A percentile compares a stretch with the other conserved stretches of the same genome.
These are phyloP conservation scores for Chaenodraco wilsoni DNA, from an alignment of 2,797 vertebrate species.

Conservation along the genomic window DNA sequence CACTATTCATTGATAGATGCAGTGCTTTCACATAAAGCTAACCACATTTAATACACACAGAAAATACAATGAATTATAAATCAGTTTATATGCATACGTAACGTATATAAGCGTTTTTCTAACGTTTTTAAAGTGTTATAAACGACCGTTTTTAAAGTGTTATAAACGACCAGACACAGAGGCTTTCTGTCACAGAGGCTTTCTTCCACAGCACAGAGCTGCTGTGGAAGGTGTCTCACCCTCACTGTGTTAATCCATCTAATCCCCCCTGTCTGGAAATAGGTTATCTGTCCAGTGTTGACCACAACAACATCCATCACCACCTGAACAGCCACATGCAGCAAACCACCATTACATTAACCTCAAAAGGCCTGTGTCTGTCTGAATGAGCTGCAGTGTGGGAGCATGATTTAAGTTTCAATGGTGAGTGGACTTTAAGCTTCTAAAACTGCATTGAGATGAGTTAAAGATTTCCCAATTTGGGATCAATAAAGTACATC, in stretches of 20 bases:
- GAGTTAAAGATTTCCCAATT: no score
- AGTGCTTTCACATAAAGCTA: no score
- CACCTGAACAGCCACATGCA: conserved; percentile 21
- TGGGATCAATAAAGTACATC: no score
- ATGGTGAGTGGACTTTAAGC: not conserved
- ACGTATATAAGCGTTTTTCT: no score
- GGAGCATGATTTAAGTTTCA: not conserved
- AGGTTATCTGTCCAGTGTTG: conserved; percentile 41
- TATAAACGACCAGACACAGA: no score
- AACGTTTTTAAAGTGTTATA: no score
- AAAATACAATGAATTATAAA: no score
- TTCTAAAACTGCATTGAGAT: not conserved
- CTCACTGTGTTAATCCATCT: conserved; percentile 42
- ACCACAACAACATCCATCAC: conserved; percentile 35
- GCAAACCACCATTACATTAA: not conserved
- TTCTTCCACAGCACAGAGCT: conserved; percentile 21
- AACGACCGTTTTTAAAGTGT: no score
- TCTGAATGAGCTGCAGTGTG: conserved; percentile 3
- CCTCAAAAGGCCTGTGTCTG: not conserved
- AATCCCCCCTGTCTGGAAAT: conserved; percentile 58
- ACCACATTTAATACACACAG: no score
- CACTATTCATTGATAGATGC: no score
- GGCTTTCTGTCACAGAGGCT: conserved; percentile 17
- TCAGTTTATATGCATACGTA: no score
- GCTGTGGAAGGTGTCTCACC: conserved; percentile 36